Evolutionary conservation across 2,888 invertebrate genomes (phyloP).

Genomic region (Notodonta dromedarius): DNA sequence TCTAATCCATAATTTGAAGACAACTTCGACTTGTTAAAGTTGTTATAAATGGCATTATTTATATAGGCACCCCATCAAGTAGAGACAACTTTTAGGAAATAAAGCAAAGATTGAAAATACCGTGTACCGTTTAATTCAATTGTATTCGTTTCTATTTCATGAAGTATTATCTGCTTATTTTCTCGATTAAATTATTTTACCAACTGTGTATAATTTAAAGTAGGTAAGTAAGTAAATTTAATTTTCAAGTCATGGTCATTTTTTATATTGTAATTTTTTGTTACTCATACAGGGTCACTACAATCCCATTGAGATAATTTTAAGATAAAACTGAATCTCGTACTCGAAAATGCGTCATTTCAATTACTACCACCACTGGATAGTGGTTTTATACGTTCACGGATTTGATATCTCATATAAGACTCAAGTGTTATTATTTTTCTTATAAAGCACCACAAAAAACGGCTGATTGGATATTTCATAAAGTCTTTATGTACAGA

Average conservation of each 20-base stretch:
- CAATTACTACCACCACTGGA: background rate
- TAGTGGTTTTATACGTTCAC: too few species aligned
- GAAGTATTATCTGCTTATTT: background rate
- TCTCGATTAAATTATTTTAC: background rate
- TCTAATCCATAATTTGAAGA: background rate
- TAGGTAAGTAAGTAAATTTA: background rate
- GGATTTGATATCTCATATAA: too few species aligned
- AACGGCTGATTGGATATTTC: too few species aligned
- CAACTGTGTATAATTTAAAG: background rate
- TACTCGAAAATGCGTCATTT: background rate
- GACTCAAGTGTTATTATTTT: too few species aligned
- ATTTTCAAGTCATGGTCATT: slow-evolving; percentile 1
- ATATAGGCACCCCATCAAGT: background rate
- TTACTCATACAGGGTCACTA: background rate
- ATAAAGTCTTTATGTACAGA: too few species aligned
- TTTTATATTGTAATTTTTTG: background rate
- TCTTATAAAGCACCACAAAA: too few species aligned
- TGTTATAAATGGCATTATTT: slow-evolving; percentile 1
- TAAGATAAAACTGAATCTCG: background rate
- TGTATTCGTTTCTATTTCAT: background rate
- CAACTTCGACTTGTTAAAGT: background rate
- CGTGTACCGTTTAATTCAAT: background rate
- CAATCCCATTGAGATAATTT: background rate
- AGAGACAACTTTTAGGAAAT: background rate
- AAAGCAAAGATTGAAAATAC: slow-evolving; percentile 2